These are phyloP conservation scores for Diadegma fenestrale DNA, from an alignment of 2,888 invertebrate species.

Conservation along the genomic window DNA sequence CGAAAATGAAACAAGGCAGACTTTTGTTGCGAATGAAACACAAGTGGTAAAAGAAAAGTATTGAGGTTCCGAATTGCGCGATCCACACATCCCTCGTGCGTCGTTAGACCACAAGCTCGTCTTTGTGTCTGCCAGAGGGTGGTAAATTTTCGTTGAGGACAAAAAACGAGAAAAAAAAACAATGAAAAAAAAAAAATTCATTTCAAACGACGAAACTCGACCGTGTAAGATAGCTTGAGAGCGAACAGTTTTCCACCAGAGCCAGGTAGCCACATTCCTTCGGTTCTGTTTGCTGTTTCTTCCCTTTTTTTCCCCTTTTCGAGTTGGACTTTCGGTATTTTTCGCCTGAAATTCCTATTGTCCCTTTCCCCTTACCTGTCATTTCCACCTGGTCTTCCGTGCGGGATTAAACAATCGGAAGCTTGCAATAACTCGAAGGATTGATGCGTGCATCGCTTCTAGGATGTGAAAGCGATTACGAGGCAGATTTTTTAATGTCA, in stretches of 20 bases:
- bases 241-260: constrained; percentile 46
- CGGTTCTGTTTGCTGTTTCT: constrained; percentile 35
- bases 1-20: constrained; percentile 9
- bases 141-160: constrained; percentile 17
- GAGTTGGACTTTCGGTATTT: constrained; percentile 54
- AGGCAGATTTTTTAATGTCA: neutral
- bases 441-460: neutral
- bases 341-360: constrained; percentile 64
- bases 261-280: constrained; percentile 57
- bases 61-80: constrained; percentile 16
- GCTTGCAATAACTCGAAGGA: neutral
- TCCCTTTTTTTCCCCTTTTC: constrained; percentile 5
- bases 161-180: constrained; percentile 2
- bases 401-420: neutral
- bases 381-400: constrained; percentile 17
- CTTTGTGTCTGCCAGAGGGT: constrained; percentile 22
- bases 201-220: constrained; percentile 45
- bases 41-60: constrained; percentile 20
- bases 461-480: neutral
- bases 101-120: constrained; percentile 43
- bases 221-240: constrained; percentile 29
- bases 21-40: constrained; percentile 2
- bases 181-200: constrained; percentile 47
- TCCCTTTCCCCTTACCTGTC: constrained; percentile 10
- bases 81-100: constrained; percentile 29